These are phyloP conservation scores for Pristionchus fissidentatus DNA, from an alignment of 2,888 invertebrate species.

Conservation along the genomic window DNA sequence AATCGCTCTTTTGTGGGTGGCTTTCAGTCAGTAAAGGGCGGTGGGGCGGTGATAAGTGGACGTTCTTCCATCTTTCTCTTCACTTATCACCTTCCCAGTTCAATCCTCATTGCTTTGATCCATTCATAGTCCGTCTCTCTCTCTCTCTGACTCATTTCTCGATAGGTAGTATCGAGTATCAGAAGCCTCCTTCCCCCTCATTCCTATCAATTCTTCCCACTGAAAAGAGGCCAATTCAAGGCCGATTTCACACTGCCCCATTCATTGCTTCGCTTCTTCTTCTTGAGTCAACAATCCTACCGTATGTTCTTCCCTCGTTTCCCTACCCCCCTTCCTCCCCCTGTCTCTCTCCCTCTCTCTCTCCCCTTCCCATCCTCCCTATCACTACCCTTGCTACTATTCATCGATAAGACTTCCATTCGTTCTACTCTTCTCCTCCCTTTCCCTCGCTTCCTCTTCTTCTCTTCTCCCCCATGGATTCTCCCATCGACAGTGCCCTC, in stretches of 20 bases:
- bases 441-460: neutral
- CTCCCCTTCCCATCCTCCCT: neutral
- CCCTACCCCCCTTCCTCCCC: neutral
- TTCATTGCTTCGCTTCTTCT: neutral
- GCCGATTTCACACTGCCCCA: neutral
- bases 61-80: neutral
- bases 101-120: no score
- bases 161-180: no score
- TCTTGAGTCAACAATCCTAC: slow-evolving; percentile 20
- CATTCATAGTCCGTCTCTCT: no score
- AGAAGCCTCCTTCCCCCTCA: neutral
- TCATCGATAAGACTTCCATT: slow-evolving; percentile 17
- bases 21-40: neutral
- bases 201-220: neutral
- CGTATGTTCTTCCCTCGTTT: neutral
- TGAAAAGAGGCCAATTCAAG: slow-evolving; percentile 1
- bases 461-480: neutral
- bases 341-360: neutral
- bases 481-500: neutral
- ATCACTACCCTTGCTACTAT: neutral
- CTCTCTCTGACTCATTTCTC: no score
- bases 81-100: neutral
- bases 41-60: slow-evolving; percentile 10
- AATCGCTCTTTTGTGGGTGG: no score
- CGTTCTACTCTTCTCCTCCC: neutral